Evolutionary conservation across 2,113 vertebrate species (phyloP), one percentile per base, ranked within the genome.

Genomic region (Xenopus borealis): DNA sequence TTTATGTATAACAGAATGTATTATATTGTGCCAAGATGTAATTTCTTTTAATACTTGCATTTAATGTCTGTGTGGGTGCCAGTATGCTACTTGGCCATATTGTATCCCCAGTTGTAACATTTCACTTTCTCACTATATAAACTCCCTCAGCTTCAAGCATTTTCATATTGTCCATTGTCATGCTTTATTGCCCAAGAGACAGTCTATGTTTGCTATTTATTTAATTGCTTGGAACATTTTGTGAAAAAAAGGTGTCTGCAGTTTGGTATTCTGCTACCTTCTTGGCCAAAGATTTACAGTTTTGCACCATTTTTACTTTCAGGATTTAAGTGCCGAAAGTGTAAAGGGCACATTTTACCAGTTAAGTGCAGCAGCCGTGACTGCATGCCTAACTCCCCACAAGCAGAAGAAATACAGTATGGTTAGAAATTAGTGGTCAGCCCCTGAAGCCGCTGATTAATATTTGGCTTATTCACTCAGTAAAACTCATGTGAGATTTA

Each of bases 401-500:
- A 80, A 89, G 87, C 84, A 83, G 71, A 79, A 89, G 91, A 86
- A 92, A 81, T 80, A 82, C 82, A 78, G 66, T 79, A 84, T 85
- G 78, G 75, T 78, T 79, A 78, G 82, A 87, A 90, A 85, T 86
- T 78, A 83, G 66, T 82, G 84, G 86, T 80, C 82, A 2, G 46
- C 81, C 82, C 82, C 88, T 91, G 80, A 85, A 87, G 83, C 86
- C 87, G 85, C 92, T 91, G 93, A 91, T 93, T 94, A 94, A 93
- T 89, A 90, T 88, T 94, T 72, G 83, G 88, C 91, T 88, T 92
- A 89, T 91, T 93, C 86, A 91, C 82, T 83, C 86, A 84, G 83
- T 84, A 91, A 85, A 90, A 85, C 86, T 90, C 86, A 87, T 79
- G 91, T 87, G 90, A 93, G 91, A 88, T 92, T 94, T 92, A 91